Evolutionary conservation across 2,888 invertebrate genomes (phyloP).

Genomic region (Callinectes sapidus): DNA sequence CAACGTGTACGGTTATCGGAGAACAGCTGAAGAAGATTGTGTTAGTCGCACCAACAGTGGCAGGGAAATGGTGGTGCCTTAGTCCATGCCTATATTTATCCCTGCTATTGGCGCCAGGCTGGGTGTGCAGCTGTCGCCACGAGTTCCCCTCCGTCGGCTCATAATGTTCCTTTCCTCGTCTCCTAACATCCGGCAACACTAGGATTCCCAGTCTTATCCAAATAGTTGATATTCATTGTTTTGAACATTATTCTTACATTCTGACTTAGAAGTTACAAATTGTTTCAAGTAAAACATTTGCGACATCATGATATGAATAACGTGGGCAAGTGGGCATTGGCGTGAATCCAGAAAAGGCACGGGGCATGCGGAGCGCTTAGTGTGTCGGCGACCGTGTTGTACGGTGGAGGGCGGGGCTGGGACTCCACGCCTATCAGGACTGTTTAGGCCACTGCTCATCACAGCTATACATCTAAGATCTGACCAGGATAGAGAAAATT

Average conservation of each 20-base stretch:
- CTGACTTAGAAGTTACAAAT: not conserved
- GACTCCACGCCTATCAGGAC: not conserved
- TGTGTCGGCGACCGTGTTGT: constrained; percentile 46
- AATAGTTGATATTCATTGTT: not conserved
- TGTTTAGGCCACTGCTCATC: not conserved
- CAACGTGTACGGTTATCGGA: not conserved
- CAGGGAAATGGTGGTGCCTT: constrained; percentile 36
- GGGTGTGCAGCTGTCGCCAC: constrained; percentile 54
- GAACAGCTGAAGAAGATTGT: not conserved
- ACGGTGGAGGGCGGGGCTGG: constrained; percentile 47
- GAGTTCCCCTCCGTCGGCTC: not conserved
- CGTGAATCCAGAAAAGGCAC: constrained; percentile 34
- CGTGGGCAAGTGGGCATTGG: constrained; percentile 39
- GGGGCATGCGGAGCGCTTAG: constrained; percentile 50
- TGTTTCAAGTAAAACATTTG: not conserved
- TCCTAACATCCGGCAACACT: not conserved
- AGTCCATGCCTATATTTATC: constrained; percentile 52
- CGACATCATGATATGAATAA: not conserved
- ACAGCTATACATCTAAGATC: not conserved
- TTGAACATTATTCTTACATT: not conserved
- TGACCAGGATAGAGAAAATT: not conserved
- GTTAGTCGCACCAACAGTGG: not conserved
- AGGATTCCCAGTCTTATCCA: not conserved
- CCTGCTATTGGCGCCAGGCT: constrained; percentile 53
- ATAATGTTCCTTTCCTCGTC: not conserved